Evolutionary conservation across 1,140 invertebrate species (phyloP).

Genomic region (Pteromalus puparum): DNA sequence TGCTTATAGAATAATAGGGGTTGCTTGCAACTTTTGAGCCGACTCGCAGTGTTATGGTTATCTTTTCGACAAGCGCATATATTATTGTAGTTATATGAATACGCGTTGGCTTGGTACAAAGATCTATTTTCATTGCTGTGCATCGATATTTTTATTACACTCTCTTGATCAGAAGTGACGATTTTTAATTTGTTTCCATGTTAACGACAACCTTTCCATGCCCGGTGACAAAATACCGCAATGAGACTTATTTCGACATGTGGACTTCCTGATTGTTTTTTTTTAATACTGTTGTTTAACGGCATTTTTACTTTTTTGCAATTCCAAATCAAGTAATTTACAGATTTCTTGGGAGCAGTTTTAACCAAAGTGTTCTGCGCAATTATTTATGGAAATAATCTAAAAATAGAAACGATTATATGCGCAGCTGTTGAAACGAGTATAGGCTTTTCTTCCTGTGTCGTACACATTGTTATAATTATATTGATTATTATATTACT

Average conservation of each 20-base stretch:
- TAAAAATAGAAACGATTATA: too few species aligned
- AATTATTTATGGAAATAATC: background rate
- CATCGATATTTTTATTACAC: background rate
- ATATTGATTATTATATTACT: background rate
- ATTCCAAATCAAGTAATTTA: too few species aligned
- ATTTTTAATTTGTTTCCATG: background rate
- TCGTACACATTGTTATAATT: background rate
- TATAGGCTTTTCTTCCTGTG: background rate
- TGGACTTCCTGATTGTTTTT: background rate
- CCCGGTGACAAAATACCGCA: background rate
- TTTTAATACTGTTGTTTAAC: background rate
- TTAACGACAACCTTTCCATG: background rate
- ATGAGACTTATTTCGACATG: background rate
- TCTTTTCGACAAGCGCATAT: background rate
- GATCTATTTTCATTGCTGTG: too few species aligned
- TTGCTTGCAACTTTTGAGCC: background rate
- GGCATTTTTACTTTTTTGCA: too few species aligned
- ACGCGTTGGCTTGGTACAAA: too few species aligned
- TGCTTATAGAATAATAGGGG: background rate
- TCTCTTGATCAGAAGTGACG: background rate
- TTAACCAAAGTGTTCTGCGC: constrained; percentile 38
- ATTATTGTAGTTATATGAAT: background rate
- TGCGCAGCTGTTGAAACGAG: background rate
- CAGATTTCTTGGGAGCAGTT: background rate
- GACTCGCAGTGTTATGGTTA: background rate